Evolutionary conservation across 2,797 vertebrate species (phyloP).

Genomic region (Chloroceryle inda): DNA sequence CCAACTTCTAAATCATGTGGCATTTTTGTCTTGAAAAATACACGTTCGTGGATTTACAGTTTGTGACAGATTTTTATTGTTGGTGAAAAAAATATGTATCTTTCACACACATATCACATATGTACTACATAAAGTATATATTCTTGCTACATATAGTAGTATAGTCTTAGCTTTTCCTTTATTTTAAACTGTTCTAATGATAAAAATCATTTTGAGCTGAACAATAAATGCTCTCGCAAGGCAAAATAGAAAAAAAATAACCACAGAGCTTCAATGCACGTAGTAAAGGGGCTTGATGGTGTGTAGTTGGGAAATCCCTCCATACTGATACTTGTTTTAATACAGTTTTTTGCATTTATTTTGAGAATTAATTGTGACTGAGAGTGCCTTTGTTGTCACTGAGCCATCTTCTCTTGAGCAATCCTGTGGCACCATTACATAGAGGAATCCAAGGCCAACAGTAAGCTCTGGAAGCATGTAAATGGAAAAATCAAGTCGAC

Average conservation of each 20-base stretch:
- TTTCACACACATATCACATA: fast-evolving
- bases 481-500: conserved; percentile 67
- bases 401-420: conserved; percentile 41
- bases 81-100: background rate
- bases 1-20: background rate
- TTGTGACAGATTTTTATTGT: background rate
- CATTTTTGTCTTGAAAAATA: background rate
- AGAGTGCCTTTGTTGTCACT: conserved; percentile 37
- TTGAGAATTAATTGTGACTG: conserved; percentile 33
- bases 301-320: background rate
- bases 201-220: background rate
- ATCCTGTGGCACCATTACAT: conserved; percentile 13
- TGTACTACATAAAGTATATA: background rate
- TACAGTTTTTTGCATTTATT: conserved; percentile 19
- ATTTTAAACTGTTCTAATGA: background rate
- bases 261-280: background rate
- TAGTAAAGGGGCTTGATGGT: background rate
- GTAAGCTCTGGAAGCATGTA: conserved; percentile 37
- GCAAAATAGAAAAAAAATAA: background rate
- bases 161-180: background rate
- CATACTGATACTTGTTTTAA: background rate
- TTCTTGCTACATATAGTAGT: no score
- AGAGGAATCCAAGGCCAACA: conserved; percentile 45
- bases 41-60: background rate
- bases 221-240: background rate